Percentiles rank a stretch among this genome's conserved stretches.
These are phyloP conservation scores for Sialis fuliginosa DNA, from an alignment of 2,888 invertebrate genomes.

Conservation along the genomic window DNA sequence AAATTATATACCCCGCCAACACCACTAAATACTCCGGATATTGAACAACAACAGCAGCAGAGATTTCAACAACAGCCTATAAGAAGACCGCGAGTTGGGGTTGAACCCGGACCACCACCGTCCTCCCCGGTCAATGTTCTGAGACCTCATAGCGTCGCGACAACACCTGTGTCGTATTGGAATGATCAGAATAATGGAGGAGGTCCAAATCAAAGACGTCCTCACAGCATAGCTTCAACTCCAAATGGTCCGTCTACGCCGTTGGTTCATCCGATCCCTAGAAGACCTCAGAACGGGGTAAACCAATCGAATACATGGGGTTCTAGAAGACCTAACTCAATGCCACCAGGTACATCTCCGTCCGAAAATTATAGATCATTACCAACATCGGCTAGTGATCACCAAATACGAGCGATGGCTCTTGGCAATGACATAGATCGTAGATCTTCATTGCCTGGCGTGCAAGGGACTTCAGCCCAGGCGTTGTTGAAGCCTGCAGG, in stretches of 20 bases:
- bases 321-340: slow-evolving; percentile 12
- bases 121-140: slow-evolving; percentile 19
- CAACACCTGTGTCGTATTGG: slow-evolving; percentile 19
- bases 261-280: slow-evolving; percentile 34
- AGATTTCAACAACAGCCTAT: neutral
- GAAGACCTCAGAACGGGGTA: slow-evolving; percentile 30
- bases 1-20: slow-evolving; percentile 37
- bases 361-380: slow-evolving; percentile 32
- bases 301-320: slow-evolving; percentile 16
- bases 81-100: slow-evolving; percentile 1
- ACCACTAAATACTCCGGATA: slow-evolving; percentile 20
- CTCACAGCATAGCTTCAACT: slow-evolving; percentile 42
- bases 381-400: slow-evolving; percentile 42
- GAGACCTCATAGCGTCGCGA: slow-evolving; percentile 35
- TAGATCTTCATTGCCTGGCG: slow-evolving; percentile 2
- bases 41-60: slow-evolving; percentile 9
- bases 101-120: slow-evolving; percentile 12
- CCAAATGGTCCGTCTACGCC: slow-evolving; percentile 21
- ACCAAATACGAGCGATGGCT: slow-evolving; percentile 36
- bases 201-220: slow-evolving; percentile 20
- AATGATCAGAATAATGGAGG: neutral
- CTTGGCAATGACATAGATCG: slow-evolving; percentile 3
- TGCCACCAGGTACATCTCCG: slow-evolving; percentile 26
- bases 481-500: slow-evolving; percentile 19
- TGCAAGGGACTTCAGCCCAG: slow-evolving; percentile 8